These are phyloP conservation scores for Dicycla oo DNA, from an alignment of 2,888 invertebrate species.

Conservation along the genomic window DNA sequence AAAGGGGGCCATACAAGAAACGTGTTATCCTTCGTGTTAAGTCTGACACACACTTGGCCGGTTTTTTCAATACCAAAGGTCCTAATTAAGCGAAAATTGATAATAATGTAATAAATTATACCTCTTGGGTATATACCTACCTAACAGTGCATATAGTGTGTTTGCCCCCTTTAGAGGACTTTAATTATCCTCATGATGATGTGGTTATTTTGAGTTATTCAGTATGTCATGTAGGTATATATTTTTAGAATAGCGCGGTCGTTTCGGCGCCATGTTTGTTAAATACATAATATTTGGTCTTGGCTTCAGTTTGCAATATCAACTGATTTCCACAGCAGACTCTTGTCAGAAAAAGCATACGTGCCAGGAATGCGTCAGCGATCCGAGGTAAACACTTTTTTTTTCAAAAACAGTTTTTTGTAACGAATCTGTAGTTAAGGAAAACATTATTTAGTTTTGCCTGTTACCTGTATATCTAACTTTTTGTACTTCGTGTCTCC, in stretches of 20 bases:
- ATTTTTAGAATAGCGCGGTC: slow-evolving; percentile 24
- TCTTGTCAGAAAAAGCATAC: slow-evolving; percentile 70
- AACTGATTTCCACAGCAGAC: slow-evolving; percentile 29
- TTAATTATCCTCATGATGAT: slow-evolving; percentile 34
- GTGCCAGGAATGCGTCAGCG: slow-evolving; percentile 79
- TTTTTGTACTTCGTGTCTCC: neutral
- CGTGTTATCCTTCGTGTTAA: too few species aligned
- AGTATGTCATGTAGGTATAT: slow-evolving; percentile 26
- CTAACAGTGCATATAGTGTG: slow-evolving; percentile 3
- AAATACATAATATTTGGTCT: slow-evolving; percentile 40
- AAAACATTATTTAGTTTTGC: neutral
- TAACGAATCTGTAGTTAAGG: slow-evolving; percentile 5
- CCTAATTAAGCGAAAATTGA: too few species aligned
- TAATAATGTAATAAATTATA: too few species aligned
- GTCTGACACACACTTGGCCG: too few species aligned
- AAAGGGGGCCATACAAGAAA: too few species aligned
- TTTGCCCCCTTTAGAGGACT: slow-evolving; percentile 17
- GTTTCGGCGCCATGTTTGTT: slow-evolving; percentile 42
- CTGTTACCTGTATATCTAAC: slow-evolving; percentile 14
- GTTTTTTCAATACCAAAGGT: too few species aligned
- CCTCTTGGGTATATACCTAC: neutral
- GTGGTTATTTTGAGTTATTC: neutral
- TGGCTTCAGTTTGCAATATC: slow-evolving; percentile 29
- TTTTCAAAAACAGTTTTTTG: neutral
- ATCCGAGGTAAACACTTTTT: slow-evolving; percentile 69